Conservation (phyloP, 1,140 invertebrate species). For the Sycophaga agraensis region DNA sequence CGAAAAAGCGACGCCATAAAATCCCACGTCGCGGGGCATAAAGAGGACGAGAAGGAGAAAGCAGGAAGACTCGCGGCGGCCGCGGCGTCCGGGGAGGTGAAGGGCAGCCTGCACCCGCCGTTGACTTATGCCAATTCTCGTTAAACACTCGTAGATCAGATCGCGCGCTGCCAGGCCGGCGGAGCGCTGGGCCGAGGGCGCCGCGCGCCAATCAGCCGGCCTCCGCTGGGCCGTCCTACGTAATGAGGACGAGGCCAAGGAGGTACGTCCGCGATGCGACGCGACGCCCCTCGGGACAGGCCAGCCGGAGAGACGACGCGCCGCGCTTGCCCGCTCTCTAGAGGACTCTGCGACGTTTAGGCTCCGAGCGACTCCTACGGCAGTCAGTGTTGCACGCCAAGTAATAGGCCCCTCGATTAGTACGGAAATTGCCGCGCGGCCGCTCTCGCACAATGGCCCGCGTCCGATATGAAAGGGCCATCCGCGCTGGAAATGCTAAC, state of each 20-base stretch:
- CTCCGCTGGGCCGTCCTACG: too few species aligned
- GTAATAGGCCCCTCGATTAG: too few species aligned
- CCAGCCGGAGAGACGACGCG: neutral
- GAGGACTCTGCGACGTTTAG: too few species aligned
- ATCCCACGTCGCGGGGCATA: conserved; percentile 19
- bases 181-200: too few species aligned
- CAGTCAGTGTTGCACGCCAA: too few species aligned
- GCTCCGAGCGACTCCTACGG: too few species aligned
- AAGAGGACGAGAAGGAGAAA: conserved; percentile 19
- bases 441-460: too few species aligned
- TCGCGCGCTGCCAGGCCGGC: neutral
- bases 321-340: neutral
- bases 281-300: neutral
- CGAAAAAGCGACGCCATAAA: conserved; percentile 28
- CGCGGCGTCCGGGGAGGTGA: too few species aligned
- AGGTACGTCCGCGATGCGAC: conserved; percentile 21
- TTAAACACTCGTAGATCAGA: conserved; percentile 41
- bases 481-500: too few species aligned
- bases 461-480: too few species aligned
- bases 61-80: neutral
- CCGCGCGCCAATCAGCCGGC: too few species aligned
- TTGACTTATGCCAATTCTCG: conserved; percentile 44
- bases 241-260: conserved; percentile 22
- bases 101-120: conserved; percentile 14
- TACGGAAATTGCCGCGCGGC: too few species aligned